A percentile compares a stretch with the other conserved stretches of the same genome.
phyloP scores from a whole-genome alignment of 2,888 invertebrate species.

The Cosmia pyralina region DNA sequence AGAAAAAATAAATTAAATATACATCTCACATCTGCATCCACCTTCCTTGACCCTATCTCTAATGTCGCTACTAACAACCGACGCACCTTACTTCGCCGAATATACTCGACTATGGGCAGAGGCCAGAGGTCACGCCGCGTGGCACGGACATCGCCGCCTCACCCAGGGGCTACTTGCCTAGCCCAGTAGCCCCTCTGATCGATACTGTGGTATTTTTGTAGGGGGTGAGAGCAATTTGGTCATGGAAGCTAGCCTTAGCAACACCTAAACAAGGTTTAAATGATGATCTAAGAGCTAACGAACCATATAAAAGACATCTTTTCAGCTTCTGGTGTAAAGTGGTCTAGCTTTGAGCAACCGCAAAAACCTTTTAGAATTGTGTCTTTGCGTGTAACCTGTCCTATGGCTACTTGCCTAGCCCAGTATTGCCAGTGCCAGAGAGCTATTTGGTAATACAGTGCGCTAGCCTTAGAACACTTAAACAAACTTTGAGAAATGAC shows the following conservation, averaged over 20 bases:
- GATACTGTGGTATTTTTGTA: conserved; percentile 61
- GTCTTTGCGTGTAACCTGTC: conserved; percentile 69
- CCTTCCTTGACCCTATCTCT: conserved; percentile 35
- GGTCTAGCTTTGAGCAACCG: neutral
- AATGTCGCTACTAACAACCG: conserved; percentile 25
- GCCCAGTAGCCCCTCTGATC: conserved; percentile 66
- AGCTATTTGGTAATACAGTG: conserved; percentile 42
- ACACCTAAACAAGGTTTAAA: conserved; percentile 17
- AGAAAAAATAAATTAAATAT: conserved; percentile 23
- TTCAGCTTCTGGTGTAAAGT: neutral
- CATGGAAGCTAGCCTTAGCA: conserved; percentile 41
- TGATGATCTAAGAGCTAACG: neutral
- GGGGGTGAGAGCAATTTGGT: conserved; percentile 61
- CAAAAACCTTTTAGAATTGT: neutral
- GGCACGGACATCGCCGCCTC: conserved; percentile 88
- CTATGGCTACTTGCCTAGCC: conserved; percentile 74
- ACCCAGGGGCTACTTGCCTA: conserved; percentile 77
- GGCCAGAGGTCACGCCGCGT: conserved; percentile 86
- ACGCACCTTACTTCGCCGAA: conserved; percentile 52
- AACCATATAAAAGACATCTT: neutral
- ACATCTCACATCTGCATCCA: conserved; percentile 45
- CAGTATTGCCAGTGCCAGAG: conserved; percentile 54
- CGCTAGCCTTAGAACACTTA: neutral
- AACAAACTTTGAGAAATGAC: neutral
- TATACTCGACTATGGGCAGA: conserved; percentile 78